Evolutionary conservation across 2,888 invertebrate genomes (phyloP).

Genomic region (Tenthredo notha): DNA sequence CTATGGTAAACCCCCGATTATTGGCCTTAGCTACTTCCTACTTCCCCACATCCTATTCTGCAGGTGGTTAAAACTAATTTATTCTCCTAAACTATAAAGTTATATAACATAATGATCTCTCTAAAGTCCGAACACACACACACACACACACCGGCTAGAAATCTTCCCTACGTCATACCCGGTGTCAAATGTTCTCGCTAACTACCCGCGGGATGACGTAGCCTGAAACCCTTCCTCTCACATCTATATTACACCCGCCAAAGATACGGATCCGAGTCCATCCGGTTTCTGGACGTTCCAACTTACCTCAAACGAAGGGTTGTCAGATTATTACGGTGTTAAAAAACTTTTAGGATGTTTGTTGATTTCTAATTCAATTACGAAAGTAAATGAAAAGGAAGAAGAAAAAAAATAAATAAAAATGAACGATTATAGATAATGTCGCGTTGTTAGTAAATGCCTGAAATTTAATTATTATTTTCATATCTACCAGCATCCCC

Average conservation of each 20-base stretch:
- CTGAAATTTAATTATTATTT: neutral
- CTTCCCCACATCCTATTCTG: neutral
- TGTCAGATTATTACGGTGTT: too few relatives aligned
- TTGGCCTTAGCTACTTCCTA: neutral
- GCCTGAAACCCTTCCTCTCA: neutral
- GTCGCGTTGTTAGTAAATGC: neutral
- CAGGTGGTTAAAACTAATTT: slow-evolving; percentile 11
- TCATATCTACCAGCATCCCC: neutral
- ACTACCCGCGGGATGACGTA: slow-evolving; percentile 13
- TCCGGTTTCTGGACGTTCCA: neutral
- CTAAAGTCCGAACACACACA: slow-evolving; percentile 12
- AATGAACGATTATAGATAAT: too few relatives aligned
- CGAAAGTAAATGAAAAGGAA: too few relatives aligned
- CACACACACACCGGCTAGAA: neutral
- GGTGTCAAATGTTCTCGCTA: slow-evolving; percentile 19
- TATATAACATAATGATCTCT: slow-evolving; percentile 30
- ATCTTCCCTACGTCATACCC: slow-evolving; percentile 16
- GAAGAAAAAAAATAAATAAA: too few relatives aligned
- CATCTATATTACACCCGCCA: neutral
- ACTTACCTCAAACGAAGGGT: neutral
- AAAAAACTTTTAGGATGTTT: too few relatives aligned
- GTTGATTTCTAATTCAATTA: too few relatives aligned
- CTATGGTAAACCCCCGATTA: neutral
- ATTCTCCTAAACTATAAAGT: slow-evolving; percentile 25
- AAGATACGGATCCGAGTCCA: neutral